A percentile compares a stretch with the other conserved stretches of the same genome.
phyloP scores from a whole-genome alignment of 2,888 invertebrate species.

The Epinotia brunnichana region DNA sequence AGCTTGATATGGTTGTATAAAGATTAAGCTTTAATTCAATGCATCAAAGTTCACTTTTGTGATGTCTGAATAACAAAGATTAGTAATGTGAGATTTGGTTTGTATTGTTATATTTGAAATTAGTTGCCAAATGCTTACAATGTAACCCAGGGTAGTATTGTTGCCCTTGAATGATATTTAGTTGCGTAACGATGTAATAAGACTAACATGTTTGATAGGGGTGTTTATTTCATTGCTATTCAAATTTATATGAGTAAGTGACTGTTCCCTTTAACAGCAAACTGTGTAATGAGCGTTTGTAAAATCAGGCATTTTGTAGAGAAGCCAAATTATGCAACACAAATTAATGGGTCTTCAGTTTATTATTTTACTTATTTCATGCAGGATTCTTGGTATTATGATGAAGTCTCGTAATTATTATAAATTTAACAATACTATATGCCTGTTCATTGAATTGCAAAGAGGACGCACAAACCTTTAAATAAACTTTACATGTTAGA shows the following conservation, averaged over 20 bases:
- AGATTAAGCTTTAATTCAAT: constrained; percentile 14
- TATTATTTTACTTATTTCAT: neutral
- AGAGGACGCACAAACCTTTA: constrained; percentile 2
- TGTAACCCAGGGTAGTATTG: constrained; percentile 9
- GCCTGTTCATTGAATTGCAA: neutral
- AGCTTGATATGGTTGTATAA: neutral
- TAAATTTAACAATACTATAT: neutral
- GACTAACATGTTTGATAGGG: constrained; percentile 11
- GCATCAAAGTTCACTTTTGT: constrained; percentile 5
- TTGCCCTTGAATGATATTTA: constrained; percentile 5
- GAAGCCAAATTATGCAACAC: neutral
- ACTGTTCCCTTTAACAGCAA: no score
- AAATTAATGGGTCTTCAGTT: neutral
- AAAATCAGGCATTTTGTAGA: neutral
- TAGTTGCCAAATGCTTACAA: constrained; percentile 22
- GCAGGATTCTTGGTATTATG: neutral
- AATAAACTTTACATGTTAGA: neutral
- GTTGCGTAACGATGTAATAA: constrained; percentile 8
- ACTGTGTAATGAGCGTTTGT: no score
- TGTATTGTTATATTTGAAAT: constrained; percentile 25
- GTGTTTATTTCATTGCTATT: constrained; percentile 2
- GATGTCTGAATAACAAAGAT: neutral
- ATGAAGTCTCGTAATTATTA: neutral
- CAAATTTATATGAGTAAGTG: neutral
- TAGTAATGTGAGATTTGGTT: constrained; percentile 12